Evolutionary conservation across 2,888 invertebrate genomes (phyloP).

Genomic region (Campaea margaritaria): DNA sequence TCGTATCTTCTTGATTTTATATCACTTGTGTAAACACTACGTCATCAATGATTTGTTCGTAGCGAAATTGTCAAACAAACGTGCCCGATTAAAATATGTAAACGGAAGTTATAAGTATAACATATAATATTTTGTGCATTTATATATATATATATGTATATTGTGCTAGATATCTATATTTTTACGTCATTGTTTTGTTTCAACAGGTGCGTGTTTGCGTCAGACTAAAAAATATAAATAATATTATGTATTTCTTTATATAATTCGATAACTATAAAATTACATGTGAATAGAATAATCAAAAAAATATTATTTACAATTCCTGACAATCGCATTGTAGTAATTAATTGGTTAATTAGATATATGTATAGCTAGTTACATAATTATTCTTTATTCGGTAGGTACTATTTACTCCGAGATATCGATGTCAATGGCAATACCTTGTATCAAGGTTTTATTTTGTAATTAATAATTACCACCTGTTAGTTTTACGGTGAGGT

Average conservation of each 20-base stretch:
- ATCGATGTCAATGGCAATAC: slow-evolving; percentile 6
- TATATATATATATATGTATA: too few species aligned
- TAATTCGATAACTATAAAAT: too few species aligned
- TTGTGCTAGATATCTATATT: slow-evolving; percentile 3
- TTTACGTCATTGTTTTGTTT: slow-evolving; percentile 14
- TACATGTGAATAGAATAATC: too few species aligned
- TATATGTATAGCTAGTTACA: too few species aligned
- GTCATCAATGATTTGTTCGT: slow-evolving; percentile 30
- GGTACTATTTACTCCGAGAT: slow-evolving; percentile 1
- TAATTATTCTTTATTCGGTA: too few species aligned
- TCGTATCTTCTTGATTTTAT: slow-evolving; percentile 35
- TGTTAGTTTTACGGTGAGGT: not conserved
- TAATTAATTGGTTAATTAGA: not conserved
- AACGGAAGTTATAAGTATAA: slow-evolving; percentile 12
- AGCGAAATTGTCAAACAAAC: slow-evolving; percentile 13
- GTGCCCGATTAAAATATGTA: slow-evolving; percentile 15
- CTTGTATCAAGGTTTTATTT: slow-evolving; percentile 9
- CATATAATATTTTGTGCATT: slow-evolving; percentile 1
- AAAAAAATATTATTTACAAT: too few species aligned
- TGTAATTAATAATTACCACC: slow-evolving; percentile 6
- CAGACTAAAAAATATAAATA: not conserved
- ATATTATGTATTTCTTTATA: too few species aligned
- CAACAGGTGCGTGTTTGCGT: slow-evolving; percentile 18
- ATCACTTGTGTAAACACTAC: slow-evolving; percentile 38
- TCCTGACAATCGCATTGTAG: too few species aligned